These are phyloP conservation scores for Colaptes auratus DNA, from an alignment of 2,113 vertebrate genomes.

Conservation along the genomic window DNA sequence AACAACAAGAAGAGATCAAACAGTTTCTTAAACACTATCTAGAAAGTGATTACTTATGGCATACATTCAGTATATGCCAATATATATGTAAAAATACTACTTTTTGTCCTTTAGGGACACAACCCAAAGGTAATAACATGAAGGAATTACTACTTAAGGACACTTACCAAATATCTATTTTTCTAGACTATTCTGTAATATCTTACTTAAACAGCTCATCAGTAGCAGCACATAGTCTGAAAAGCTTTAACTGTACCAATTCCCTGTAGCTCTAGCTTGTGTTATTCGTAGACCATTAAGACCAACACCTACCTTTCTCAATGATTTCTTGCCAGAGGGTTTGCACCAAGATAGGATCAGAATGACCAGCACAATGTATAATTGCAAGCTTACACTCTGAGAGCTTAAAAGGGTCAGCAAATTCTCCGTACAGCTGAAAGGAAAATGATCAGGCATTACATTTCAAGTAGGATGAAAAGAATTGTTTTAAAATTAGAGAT, in stretches of 20 bases:
- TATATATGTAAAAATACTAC: not conserved
- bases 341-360: constrained; percentile 93
- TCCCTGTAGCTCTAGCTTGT: not conserved
- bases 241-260: not conserved
- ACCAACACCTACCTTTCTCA: constrained; percentile 86
- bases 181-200: not conserved
- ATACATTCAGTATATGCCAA: not conserved
- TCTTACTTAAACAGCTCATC: not conserved
- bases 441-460: not conserved
- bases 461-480: not conserved
- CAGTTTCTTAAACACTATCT: not conserved
- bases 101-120: not conserved
- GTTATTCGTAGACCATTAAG: not conserved
- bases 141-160: not conserved
- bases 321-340: constrained; percentile 97
- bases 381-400: constrained; percentile 97
- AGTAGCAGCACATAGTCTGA: not conserved
- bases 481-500: not conserved
- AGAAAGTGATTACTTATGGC: not conserved
- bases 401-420: constrained; percentile 93
- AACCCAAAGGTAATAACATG: not conserved
- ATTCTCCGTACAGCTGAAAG: constrained; percentile 93
- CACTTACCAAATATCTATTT: not conserved
- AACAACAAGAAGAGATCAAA: not conserved
- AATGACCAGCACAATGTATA: constrained; percentile 95